These are phyloP conservation scores for Kuschelorhynchus macadamiae DNA, from an alignment of 2,888 invertebrate species.

Conservation along the genomic window DNA sequence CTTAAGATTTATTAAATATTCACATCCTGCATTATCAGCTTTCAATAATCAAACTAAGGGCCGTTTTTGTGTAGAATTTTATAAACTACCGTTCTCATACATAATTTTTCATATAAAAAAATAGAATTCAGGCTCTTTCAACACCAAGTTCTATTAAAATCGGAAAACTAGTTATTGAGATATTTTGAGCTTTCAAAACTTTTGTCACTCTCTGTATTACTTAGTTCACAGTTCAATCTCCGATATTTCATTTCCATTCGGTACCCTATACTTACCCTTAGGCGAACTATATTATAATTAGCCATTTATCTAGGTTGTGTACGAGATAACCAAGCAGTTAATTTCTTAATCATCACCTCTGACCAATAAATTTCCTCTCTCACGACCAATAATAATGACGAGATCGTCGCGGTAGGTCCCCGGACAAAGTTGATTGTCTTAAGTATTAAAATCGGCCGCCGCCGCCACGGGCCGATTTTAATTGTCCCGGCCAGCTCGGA, in stretches of 20 bases:
- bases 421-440: slow-evolving; percentile 43
- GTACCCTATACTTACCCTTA: not conserved
- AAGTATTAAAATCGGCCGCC: slow-evolving; percentile 42
- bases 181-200: no score
- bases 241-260: no score
- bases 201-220: not conserved
- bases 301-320: not conserved
- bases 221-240: not conserved
- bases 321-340: slow-evolving; percentile 9
- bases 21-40: no score
- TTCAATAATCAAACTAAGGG: no score
- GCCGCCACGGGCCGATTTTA: slow-evolving; percentile 44
- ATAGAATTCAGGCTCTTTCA: no score
- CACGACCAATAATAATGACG: slow-evolving; percentile 40
- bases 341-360: slow-evolving; percentile 35
- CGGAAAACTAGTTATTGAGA: no score
- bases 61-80: no score
- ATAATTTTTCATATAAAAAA: no score
- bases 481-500: slow-evolving; percentile 43
- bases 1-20: no score
- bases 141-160: no score
- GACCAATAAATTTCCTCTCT: slow-evolving; percentile 40
- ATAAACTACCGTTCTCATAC: no score
- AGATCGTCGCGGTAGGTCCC: slow-evolving; percentile 40
- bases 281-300: not conserved